These are phyloP conservation scores for Baryphthengus martii DNA, from an alignment of 2,113 vertebrate species.

Conservation along the genomic window DNA sequence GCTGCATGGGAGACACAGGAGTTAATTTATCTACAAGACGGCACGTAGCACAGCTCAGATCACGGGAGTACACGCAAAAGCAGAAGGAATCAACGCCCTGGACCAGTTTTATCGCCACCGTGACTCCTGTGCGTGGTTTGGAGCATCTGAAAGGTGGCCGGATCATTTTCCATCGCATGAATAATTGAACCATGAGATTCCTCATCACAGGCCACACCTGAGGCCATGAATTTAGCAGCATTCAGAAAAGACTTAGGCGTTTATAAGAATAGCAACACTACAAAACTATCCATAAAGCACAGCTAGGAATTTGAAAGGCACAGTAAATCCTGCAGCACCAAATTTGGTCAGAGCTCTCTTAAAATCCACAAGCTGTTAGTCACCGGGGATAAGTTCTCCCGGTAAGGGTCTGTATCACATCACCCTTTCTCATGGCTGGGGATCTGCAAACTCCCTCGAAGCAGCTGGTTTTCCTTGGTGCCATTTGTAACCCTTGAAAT, in stretches of 20 bases:
- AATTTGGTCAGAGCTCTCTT: not conserved
- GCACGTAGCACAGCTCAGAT: not conserved
- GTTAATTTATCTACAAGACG: not conserved
- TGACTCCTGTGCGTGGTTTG: not conserved
- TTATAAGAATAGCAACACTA: not conserved
- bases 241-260: not conserved
- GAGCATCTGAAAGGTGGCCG: not conserved
- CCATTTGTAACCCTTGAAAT: not conserved
- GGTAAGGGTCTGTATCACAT: not conserved
- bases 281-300: not conserved
- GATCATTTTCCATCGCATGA: not conserved
- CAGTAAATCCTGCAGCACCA: not conserved
- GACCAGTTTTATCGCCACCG: not conserved
- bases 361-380: not conserved
- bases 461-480: not conserved
- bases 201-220: not conserved
- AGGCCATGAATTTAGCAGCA: not conserved
- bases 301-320: not conserved
- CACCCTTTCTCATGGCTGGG: not conserved
- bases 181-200: slow-evolving; percentile 4
- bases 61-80: not conserved
- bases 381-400: not conserved
- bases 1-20: not conserved
- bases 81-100: not conserved
- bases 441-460: not conserved